A percentile compares a stretch with the other conserved stretches of the same genome.
phyloP scores from a whole-genome alignment of 2,888 invertebrate genomes.

The Diaprepes abbreviatus region DNA sequence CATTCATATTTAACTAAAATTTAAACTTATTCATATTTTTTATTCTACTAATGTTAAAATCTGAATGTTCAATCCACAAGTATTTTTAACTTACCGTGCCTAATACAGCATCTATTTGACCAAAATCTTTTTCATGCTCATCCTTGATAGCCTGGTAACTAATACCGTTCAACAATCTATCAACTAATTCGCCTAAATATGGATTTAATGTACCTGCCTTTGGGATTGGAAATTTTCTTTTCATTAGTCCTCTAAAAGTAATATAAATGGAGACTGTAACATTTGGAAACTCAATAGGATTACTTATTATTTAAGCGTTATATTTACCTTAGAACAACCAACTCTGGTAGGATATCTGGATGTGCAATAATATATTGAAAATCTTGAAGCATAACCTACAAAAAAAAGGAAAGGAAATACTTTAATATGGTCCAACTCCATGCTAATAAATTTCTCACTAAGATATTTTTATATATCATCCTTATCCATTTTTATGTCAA shows the following conservation, averaged over 20 bases:
- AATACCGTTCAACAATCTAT: conserved; percentile 78
- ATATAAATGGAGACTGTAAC: no score
- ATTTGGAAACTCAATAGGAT: no score
- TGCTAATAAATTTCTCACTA: no score
- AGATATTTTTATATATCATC: no score
- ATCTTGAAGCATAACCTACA: conserved; percentile 66
- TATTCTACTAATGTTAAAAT: no score
- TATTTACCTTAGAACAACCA: conserved; percentile 72
- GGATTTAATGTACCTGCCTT: conserved; percentile 77
- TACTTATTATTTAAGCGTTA: no score
- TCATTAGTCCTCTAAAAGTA: conserved; percentile 78
- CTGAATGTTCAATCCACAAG: no score
- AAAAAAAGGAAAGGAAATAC: no score
- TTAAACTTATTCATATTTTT: no score
- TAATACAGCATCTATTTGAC: conserved; percentile 75
- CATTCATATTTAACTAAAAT: conserved; percentile 82
- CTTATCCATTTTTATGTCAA: no score
- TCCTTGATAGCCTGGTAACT: conserved; percentile 78
- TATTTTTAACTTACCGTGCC: conserved; percentile 80
- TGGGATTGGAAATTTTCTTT: conserved; percentile 81
- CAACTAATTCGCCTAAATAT: conserved; percentile 75
- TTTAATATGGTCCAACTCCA: no score
- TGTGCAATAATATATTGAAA: conserved; percentile 84
- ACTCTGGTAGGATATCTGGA: conserved; percentile 83
- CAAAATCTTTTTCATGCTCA: conserved; percentile 80